These are phyloP conservation scores for Falco columbarius DNA, from an alignment of 2,797 vertebrate genomes.

Conservation along the genomic window DNA sequence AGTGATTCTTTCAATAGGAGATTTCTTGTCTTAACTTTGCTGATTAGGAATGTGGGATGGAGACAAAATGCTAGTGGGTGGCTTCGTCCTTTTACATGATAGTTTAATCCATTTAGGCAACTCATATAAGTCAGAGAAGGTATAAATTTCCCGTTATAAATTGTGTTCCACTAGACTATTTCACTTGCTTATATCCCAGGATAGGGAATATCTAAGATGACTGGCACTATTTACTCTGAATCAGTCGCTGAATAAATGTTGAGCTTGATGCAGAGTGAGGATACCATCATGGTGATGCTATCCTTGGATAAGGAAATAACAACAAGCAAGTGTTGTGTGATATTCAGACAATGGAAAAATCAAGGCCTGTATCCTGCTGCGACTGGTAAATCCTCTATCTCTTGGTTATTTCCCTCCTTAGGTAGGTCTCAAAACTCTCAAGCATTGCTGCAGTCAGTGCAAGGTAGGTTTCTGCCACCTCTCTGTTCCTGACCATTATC, in stretches of 20 bases:
- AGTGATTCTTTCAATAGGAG: not conserved
- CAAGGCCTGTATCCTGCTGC: not conserved
- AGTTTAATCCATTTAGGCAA: not conserved
- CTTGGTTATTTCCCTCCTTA: not conserved
- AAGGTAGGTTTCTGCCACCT: not conserved
- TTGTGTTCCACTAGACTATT: not conserved
- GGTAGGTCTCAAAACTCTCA: not conserved
- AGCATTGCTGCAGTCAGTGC: fast-evolving
- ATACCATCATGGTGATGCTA: not conserved
- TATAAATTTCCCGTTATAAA: not conserved
- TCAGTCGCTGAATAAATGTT: not conserved
- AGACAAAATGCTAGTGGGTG: not conserved
- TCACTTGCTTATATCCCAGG: not conserved
- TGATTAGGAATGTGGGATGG: not conserved
- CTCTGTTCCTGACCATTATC: not conserved
- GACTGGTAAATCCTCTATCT: not conserved
- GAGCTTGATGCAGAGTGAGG: not conserved
- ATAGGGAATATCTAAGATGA: not conserved
- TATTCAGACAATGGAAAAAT: not conserved
- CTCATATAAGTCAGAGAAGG: not conserved
- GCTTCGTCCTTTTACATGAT: not conserved
- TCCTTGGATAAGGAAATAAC: not conserved
- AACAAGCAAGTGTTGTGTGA: not conserved
- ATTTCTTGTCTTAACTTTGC: not conserved
- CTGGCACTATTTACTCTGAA: not conserved